Evolutionary conservation across 2,888 invertebrate genomes (phyloP), one percentile per base, ranked within the genome.

Genomic region (Alentia gelatinosa): DNA sequence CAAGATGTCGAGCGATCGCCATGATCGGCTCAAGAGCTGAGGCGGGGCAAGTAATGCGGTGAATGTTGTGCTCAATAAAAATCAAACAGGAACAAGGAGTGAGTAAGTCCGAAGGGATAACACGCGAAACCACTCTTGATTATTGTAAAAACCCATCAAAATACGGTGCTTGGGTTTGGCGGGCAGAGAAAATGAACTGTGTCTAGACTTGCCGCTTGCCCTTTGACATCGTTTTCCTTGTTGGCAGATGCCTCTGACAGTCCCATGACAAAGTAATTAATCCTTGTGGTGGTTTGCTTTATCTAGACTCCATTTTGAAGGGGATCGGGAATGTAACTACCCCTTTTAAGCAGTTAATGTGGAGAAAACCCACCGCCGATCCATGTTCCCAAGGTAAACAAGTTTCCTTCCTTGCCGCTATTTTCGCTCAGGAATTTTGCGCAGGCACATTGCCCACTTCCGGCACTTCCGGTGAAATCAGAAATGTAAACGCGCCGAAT

Each of bases 321-420:
- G 12, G 3, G 26, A 30, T n/a, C 33, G 1, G 12, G n/a, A 74
- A 3, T 5, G 1, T 33, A 4, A 74, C n/a, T 5, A 3, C 74
- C n/a, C 30, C 33, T n/a, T 74, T 3, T 33, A 26, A n/a, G n/a
- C n/a, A 15, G n/a, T 74, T 26, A n/a, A 74, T 12, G 26, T 33
- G 30, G 30, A 19, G 12, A 33, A 74, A 74, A 74, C 15, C n/a
- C 26, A n/a, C 30, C 12, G 74, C 15, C 12, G 33, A 74, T 74
- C 26, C 74, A 74, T 26, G 86, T 86, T 86, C 86, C 86, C 86
- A 86, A 86, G 86, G 86, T 86, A 86, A 86, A 86, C 86, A 86
- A 86, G 30, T 23, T 12, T 42, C 30, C 47, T 86, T 86, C 83
- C 5, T 86, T 86, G 47, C 50, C 42, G 47, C 86, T 86, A 86